phyloP scores from a whole-genome alignment of 2,797 vertebrate species.

The Gymnodraco acuticeps region DNA sequence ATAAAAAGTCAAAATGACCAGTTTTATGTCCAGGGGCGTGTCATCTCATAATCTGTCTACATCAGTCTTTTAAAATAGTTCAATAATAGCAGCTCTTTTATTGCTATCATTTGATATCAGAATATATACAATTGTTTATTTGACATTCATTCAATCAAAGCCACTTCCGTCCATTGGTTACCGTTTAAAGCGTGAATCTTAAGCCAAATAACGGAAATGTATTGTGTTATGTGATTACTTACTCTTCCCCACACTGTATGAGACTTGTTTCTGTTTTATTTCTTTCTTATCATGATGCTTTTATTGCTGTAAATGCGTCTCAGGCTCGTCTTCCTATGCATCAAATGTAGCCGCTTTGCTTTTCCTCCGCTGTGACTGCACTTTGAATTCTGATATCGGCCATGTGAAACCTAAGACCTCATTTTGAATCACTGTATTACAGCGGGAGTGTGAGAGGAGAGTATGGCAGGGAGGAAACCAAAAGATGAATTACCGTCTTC shows the following conservation, averaged over 20 bases:
- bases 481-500: constrained; percentile 61
- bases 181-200: not conserved
- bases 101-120: not conserved
- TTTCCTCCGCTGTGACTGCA: constrained; percentile 43
- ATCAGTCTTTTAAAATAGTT: too few relatives aligned
- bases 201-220: too few relatives aligned
- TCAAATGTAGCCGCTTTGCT: constrained; percentile 17
- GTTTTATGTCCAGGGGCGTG: too few relatives aligned
- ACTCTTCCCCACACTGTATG: constrained; percentile 9
- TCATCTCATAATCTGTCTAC: too few relatives aligned
- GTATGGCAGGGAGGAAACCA: constrained; percentile 66
- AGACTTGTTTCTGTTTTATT: constrained; percentile 45
- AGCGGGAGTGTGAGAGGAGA: constrained; percentile 60
- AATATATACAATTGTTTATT: not conserved
- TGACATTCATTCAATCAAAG: not conserved
- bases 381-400: constrained; percentile 67
- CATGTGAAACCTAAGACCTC: constrained; percentile 80
- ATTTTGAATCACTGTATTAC: constrained; percentile 74
- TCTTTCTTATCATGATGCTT: not conserved
- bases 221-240: not conserved
- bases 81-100: not conserved
- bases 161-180: not conserved
- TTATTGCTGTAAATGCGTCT: constrained; percentile 6
- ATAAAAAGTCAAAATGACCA: too few relatives aligned
- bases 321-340: constrained; percentile 6